phyloP scores from a whole-genome alignment of 2,113 vertebrate genomes.

The Neodon shergylaensis region DNA sequence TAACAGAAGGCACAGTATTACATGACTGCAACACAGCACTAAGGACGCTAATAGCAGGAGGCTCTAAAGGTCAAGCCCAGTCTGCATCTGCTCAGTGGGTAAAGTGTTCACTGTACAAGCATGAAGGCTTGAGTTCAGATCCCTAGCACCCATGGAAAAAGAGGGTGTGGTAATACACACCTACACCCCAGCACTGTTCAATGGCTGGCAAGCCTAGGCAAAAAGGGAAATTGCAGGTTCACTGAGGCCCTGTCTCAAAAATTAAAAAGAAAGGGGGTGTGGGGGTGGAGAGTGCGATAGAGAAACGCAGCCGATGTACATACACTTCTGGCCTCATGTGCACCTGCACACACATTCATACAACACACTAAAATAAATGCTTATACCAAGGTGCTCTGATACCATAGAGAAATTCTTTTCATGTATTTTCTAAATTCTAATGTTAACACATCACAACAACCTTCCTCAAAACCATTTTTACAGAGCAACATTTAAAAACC shows the following conservation, averaged over 20 bases:
- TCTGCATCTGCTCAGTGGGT: neutral
- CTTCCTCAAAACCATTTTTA: conserved; percentile 8
- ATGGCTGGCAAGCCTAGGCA: neutral
- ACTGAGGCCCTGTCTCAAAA: neutral
- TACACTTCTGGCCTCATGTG: neutral
- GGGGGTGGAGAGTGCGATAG: neutral
- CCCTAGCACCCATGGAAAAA: neutral
- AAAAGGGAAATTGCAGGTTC: neutral
- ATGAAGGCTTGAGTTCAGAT: neutral
- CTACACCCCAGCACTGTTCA: neutral
- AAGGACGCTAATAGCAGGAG: neutral
- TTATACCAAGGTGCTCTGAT: neutral
- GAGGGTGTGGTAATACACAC: too few relatives aligned
- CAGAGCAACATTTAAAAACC: conserved; percentile 20
- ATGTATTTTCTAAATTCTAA: neutral
- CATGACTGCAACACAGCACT: too few relatives aligned
- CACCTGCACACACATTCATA: neutral
- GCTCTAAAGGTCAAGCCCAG: neutral
- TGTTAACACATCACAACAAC: neutral
- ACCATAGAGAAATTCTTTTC: neutral
- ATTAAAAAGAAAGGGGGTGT: neutral
- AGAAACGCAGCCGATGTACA: too few relatives aligned
- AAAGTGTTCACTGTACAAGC: neutral
- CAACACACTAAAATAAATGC: neutral
- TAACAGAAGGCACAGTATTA: neutral